Evolutionary conservation across 2,113 vertebrate species (phyloP).

Genomic region (Pipa parva): DNA sequence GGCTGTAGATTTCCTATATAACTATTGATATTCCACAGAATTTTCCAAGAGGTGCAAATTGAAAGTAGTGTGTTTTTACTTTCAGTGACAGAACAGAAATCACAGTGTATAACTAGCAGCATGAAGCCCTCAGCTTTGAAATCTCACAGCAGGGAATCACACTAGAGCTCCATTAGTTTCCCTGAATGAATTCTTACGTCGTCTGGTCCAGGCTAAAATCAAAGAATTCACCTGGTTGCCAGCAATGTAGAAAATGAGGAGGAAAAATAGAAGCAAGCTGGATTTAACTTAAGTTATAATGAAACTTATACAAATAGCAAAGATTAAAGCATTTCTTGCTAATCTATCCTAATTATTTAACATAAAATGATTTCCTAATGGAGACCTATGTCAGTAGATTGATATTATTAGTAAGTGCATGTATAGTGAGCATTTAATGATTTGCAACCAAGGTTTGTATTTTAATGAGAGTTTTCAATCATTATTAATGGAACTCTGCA

Average conservation of each 20-base stretch:
- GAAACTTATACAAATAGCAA: constrained; percentile 56
- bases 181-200: constrained; percentile 57
- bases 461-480: constrained; percentile 1
- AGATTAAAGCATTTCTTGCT: constrained; percentile 69
- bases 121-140: constrained; percentile 73
- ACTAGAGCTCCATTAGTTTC: constrained; percentile 49
- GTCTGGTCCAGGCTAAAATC: constrained; percentile 72
- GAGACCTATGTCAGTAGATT: constrained; percentile 38
- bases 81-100: constrained; percentile 63
- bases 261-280: constrained; percentile 71
- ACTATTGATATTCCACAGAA: constrained; percentile 67
- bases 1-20: constrained; percentile 65
- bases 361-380: constrained; percentile 62
- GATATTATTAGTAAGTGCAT: constrained; percentile 26
- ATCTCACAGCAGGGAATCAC: constrained; percentile 65
- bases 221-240: constrained; percentile 67
- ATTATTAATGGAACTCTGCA: constrained; percentile 3
- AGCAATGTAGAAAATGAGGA: constrained; percentile 66
- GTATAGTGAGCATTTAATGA: constrained; percentile 23
- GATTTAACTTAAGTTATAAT: constrained; percentile 67
- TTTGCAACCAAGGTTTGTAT: neutral
- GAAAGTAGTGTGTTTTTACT: constrained; percentile 60
- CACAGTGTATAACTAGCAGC: constrained; percentile 67
- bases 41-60: constrained; percentile 76
- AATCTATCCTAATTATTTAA: constrained; percentile 66